Percentiles rank a stretch among this genome's conserved stretches.
Conservation (phyloP, 2,113 vertebrate genomes). For the Meleagris gallopavo region DNA sequence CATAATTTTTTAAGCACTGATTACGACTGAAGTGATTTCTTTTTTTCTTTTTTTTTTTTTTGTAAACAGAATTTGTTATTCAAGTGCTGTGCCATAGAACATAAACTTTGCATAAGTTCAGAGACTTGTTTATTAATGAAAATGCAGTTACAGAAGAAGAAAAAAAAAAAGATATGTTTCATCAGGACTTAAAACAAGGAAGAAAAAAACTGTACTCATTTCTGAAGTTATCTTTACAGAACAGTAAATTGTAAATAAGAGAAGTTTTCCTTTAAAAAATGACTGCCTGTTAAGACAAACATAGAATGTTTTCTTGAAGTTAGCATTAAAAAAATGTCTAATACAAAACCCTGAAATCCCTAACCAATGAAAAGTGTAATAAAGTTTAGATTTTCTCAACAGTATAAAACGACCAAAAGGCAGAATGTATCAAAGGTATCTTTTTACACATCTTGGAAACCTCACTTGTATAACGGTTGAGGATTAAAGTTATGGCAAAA, state of each 20-base stretch:
- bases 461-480: background rate
- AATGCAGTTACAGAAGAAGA: background rate
- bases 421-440: background rate
- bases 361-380: background rate
- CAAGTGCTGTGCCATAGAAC: background rate
- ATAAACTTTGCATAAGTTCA: conserved; percentile 16
- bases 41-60: conserved; percentile 13
- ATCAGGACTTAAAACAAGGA: background rate
- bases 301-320: background rate
- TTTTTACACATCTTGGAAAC: background rate
- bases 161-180: background rate
- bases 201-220: background rate
- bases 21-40: conserved; percentile 51
- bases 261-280: background rate
- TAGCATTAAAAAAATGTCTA: background rate
- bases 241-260: background rate
- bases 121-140: background rate
- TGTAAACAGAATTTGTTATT: conserved; percentile 32
- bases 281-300: background rate
- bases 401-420: background rate
- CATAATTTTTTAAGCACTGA: conserved; percentile 61
- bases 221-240: background rate
- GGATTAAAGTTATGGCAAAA: background rate
- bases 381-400: background rate
- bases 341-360: background rate